Conservation (phyloP, 2,888 invertebrate genomes). For the Sminthurinus aureus region DNA sequence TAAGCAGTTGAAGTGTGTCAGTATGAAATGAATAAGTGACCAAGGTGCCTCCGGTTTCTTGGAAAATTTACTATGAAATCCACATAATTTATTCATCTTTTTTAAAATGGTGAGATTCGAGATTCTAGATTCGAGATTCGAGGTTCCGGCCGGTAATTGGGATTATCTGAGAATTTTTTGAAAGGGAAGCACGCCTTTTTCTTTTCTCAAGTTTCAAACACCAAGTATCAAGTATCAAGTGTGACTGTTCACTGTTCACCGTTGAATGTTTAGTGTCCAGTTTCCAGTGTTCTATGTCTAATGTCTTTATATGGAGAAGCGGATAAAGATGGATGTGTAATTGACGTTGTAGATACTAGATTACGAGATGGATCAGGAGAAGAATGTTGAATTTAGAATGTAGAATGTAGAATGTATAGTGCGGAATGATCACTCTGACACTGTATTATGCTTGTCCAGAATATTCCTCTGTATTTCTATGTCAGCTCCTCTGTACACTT, state of each 20-base stretch:
- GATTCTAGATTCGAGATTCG: too few species aligned
- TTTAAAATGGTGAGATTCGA: conserved; percentile 10
- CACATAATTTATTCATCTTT: conserved; percentile 7
- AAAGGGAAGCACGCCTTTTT: neutral
- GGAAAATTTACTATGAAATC: neutral
- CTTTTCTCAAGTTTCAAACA: neutral
- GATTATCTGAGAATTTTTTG: neutral
- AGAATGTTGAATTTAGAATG: too few species aligned
- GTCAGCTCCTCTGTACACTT: neutral
- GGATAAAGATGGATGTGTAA: too few species aligned
- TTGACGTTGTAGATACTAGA: too few species aligned
- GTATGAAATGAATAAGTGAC: neutral
- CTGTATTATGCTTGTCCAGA: too few species aligned
- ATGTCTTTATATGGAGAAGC: too few species aligned
- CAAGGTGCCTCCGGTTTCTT: neutral
- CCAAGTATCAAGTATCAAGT: neutral
- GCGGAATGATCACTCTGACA: too few species aligned
- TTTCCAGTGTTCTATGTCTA: too few species aligned
- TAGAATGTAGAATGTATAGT: too few species aligned
- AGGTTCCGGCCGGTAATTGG: conserved; percentile 6
- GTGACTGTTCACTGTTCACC: neutral
- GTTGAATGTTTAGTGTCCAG: neutral
- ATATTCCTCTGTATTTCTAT: neutral
- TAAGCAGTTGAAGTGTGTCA: neutral
- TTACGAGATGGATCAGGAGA: too few species aligned